Evolutionary conservation across 2,797 vertebrate species (phyloP).

Genomic region (Hypotaenidia philippensis): DNA sequence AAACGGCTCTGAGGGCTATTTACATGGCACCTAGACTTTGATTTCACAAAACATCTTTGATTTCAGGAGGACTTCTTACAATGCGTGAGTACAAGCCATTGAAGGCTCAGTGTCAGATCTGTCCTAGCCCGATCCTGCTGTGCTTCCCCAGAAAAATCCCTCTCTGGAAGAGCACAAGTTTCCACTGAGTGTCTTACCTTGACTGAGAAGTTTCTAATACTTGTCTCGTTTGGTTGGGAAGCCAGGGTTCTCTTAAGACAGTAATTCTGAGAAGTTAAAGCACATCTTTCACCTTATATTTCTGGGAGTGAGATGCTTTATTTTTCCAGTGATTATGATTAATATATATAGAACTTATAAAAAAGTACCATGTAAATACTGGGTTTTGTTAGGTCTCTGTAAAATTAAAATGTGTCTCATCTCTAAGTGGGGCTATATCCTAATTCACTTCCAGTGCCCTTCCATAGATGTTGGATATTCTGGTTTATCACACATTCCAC

Average conservation of each 20-base stretch:
- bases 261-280: neutral
- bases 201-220: neutral
- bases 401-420: constrained; percentile 38
- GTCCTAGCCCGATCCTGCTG: neutral
- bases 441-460: constrained; percentile 29
- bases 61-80: constrained; percentile 9
- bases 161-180: neutral
- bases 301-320: neutral
- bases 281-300: neutral
- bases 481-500: constrained; percentile 29
- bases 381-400: constrained; percentile 5
- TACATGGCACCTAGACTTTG: neutral
- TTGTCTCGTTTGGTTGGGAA: neutral
- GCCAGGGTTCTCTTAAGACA: neutral
- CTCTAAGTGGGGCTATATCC: constrained; percentile 12
- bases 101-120: neutral
- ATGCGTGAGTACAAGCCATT: neutral
- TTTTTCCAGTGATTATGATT: constrained; percentile 10
- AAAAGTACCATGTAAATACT: constrained; percentile 22
- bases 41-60: neutral
- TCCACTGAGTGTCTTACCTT: neutral
- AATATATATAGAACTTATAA: neutral
- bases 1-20: neutral
- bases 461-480: neutral
- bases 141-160: neutral